Evolutionary conservation across 1,140 invertebrate genomes (phyloP), one percentile per base, ranked within the genome.

Genomic region (Neodiprion pinetum): DNA sequence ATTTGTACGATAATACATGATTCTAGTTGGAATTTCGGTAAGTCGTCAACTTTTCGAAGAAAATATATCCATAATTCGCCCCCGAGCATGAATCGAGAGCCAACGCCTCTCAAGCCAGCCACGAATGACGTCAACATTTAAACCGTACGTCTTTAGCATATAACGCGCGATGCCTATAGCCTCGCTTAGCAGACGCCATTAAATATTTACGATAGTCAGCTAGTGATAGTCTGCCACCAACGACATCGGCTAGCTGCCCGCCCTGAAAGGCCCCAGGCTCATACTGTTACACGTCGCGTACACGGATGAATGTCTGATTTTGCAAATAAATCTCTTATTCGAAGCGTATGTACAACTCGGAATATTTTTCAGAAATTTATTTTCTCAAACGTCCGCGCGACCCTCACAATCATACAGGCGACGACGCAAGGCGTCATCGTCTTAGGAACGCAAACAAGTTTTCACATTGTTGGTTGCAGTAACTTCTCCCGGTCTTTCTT

Each of bases 121-220:
- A 17, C 4, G 53, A 61, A 61, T 61, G 53, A 61, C 53, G 53
- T 61, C 53, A 61, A 61, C 53, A 61, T 14, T 17, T 61, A 17
- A 61, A 61, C 5, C 53, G 53, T 4, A 61, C 53, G 53, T 61
- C 5, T 61, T 61, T 17, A 9, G 9, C n/a, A 61, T 61, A 61
- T 14, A 14, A 61, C 9, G 53, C n/a, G 9, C 53, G 53, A 17
- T 61, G 53, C 53, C 53, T 9, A 61, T 9, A 61, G n/a, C 53
- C 53, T 61, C 53, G 53, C 53, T 61, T 9, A 9, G n/a, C 4
- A 61, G 53, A 61, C 53, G 53, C 53, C 53, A 61, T 61, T 61
- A 61, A 61, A 61, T 61, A 12, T 61, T 61, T 61, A 61, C n/a
- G 53, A 61, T 61, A 61, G 53, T 17, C 53, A 61, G 53, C 53